phyloP scores from a whole-genome alignment of 2,113 vertebrate species.

The Columbina picui region DNA sequence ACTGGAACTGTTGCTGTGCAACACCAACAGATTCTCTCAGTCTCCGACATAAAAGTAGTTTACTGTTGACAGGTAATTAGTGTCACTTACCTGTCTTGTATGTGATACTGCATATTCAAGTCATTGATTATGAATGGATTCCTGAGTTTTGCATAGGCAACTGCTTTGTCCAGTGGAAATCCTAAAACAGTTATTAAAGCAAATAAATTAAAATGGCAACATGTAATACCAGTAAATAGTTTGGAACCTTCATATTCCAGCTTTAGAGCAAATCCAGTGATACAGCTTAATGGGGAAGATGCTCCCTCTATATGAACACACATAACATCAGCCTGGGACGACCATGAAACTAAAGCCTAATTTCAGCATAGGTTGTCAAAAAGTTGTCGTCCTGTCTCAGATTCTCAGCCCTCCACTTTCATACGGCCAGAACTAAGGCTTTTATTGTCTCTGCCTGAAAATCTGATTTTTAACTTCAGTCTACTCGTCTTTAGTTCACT shows the following conservation, averaged over 20 bases:
- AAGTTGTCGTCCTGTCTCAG: neutral
- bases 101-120: conserved; percentile 91
- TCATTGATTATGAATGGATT: conserved; percentile 92
- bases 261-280: neutral
- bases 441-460: neutral
- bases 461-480: neutral
- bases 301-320: neutral
- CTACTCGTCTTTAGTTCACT: neutral
- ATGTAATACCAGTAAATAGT: neutral
- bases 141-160: conserved; percentile 91
- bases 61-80: neutral
- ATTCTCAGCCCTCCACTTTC: neutral
- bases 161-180: conserved; percentile 93
- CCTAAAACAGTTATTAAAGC: conserved; percentile 70
- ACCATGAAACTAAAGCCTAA: neutral
- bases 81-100: conserved; percentile 87
- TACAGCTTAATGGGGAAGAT: neutral
- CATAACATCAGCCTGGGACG: neutral
- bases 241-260: neutral
- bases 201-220: conserved; percentile 52
- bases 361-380: neutral
- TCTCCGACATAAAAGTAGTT: neutral
- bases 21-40: neutral
- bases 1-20: neutral
- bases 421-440: neutral